Conservation (phyloP, 2,888 invertebrate species). For the Microctonus aethiopoides region DNA sequence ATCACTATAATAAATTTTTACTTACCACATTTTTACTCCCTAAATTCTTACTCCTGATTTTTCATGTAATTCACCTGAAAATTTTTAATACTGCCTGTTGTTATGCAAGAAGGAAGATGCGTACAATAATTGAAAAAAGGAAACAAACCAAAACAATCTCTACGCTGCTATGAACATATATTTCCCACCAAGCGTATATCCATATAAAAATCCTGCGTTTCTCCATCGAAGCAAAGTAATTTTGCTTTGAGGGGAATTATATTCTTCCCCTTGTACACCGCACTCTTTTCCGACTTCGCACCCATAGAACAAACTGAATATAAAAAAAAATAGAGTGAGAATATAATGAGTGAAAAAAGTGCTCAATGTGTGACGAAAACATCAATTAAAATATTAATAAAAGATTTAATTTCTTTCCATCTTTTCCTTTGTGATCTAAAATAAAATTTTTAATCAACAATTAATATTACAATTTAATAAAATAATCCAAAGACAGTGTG, state of each 20-base stretch:
- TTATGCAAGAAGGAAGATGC: conserved; percentile 32
- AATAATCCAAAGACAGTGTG: too few relatives aligned
- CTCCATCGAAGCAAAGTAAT: background rate
- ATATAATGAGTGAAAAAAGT: conserved; percentile 32
- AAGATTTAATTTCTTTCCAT: background rate
- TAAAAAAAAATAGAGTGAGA: too few relatives aligned
- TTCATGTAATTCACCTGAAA: too few relatives aligned
- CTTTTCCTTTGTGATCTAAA: background rate
- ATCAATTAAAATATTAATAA: too few relatives aligned
- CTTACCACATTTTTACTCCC: too few relatives aligned
- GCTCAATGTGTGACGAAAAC: conserved; percentile 45
- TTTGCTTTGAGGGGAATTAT: background rate
- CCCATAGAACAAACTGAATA: conserved; percentile 32
- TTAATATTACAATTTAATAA: too few relatives aligned
- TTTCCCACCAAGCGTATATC: conserved; percentile 51
- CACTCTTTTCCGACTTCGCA: conserved; percentile 40
- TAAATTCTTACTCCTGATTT: too few relatives aligned
- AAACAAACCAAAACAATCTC: conserved; percentile 51
- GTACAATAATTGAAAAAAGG: conserved; percentile 25
- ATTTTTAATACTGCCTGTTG: too few relatives aligned
- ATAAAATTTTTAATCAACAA: too few relatives aligned
- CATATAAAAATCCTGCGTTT: conserved; percentile 4
- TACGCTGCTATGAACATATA: conserved; percentile 57
- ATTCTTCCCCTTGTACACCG: conserved; percentile 20
- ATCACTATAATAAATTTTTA: too few relatives aligned